Conservation (phyloP, 2,797 vertebrate species). For the Spea hammondii region DNA sequence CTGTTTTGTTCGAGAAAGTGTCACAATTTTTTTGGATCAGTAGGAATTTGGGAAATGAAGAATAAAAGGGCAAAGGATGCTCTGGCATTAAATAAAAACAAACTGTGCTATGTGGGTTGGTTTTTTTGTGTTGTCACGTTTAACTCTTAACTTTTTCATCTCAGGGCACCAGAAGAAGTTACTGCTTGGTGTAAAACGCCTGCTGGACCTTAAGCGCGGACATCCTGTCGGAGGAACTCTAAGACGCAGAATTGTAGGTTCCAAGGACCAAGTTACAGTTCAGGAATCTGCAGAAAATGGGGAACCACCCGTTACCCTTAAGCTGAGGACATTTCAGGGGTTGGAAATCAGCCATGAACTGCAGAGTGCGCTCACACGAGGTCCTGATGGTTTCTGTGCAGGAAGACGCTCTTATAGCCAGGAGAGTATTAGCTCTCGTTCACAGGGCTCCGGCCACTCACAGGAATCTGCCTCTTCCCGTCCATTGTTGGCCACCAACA, state of each 20-base stretch:
- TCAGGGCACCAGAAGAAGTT: constrained; percentile 97
- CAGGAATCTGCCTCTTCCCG: constrained; percentile 72
- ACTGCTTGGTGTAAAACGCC: constrained; percentile 90
- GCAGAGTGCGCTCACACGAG: constrained; percentile 82
- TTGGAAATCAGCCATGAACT: constrained; percentile 88
- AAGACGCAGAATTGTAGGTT: constrained; percentile 61
- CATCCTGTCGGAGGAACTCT: constrained; percentile 62
- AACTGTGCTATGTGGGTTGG: background rate
- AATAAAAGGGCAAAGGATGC: no score
- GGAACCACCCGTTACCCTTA: constrained; percentile 66
- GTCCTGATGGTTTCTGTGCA: constrained; percentile 64
- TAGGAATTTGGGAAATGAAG: no score
- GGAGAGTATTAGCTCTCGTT: constrained; percentile 85
- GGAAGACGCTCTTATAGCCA: constrained; percentile 75
- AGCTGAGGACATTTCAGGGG: constrained; percentile 89
- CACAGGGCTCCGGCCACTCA: constrained; percentile 83
- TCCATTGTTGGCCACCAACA: constrained; percentile 61
- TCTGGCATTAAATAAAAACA: background rate
- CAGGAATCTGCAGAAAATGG: constrained; percentile 70
- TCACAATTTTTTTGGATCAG: no score
- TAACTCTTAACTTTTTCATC: background rate
- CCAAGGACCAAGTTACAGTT: constrained; percentile 74
- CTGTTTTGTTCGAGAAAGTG: no score
- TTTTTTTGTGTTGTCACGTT: background rate
- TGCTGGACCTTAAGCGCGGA: constrained; percentile 81